Evolutionary conservation across 2,113 vertebrate species (phyloP).

Genomic region (Toxotes chatareus): DNA sequence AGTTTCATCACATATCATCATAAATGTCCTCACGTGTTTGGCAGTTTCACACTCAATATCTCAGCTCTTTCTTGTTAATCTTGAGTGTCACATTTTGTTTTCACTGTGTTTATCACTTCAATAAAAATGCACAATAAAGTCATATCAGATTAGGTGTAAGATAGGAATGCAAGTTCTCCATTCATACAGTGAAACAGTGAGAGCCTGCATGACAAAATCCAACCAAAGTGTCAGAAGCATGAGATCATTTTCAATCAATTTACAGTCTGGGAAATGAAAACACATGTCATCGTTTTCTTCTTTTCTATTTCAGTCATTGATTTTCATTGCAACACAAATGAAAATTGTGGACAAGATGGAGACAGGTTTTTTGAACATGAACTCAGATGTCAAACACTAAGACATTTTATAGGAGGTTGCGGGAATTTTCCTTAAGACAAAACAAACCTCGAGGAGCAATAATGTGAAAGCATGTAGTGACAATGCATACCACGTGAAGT

Average conservation of each 20-base stretch:
- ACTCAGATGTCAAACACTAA: background rate
- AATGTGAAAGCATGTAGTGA: background rate
- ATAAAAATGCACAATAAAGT: constrained; percentile 21
- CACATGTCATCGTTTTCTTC: background rate
- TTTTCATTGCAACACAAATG: constrained; percentile 12
- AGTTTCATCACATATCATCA: too few species aligned
- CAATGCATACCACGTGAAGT: background rate
- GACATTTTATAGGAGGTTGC: background rate
- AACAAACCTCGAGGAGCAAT: background rate
- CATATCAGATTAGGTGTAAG: constrained; percentile 6
- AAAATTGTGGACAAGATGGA: background rate
- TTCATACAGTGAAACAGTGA: background rate
- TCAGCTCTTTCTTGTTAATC: background rate
- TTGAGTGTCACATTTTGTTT: background rate
- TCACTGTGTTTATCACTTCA: background rate
- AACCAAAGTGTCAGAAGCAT: background rate
- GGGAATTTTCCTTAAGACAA: background rate
- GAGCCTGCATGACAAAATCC: background rate
- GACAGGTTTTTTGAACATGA: background rate
- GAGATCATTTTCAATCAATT: background rate
- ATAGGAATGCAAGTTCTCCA: background rate
- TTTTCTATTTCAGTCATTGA: background rate
- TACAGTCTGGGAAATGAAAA: constrained; percentile 1
- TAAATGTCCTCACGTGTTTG: background rate
- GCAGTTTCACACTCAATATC: background rate